Base-by-base conservation (phyloP, 2,113 vertebrate species). In the Engraulis encrasicolus region DNA sequence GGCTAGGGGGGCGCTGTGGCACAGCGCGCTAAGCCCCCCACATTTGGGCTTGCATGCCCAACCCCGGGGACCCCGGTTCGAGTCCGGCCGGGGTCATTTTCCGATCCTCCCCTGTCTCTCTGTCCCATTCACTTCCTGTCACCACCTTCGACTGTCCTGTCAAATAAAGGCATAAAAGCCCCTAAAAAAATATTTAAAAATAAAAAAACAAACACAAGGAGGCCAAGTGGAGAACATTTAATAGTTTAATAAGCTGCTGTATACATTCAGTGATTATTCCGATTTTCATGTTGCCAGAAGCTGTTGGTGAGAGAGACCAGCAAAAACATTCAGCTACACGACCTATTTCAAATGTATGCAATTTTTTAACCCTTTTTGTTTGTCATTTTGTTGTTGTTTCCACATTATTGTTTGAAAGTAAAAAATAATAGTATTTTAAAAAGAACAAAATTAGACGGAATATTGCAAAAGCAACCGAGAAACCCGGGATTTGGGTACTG, bases 231-330 rank as follows among this genome's bases (percentile, higher is more conserved):
- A 91, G 90, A 92, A 96, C 95, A 96, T 96, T 95, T 95, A 96
- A 95, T 95, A 95, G 93, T 96, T 96, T 96, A 95, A 95, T 95
- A 94, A 95, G 94, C 94, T 95, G 93, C 93, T 95, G 94, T 95
- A 93, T 96, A 96, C 95, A 96, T 96, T 96, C 95, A 95, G 93
- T 95, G 95, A 95, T 94, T 95, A 94, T 94, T 96, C 94, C 89
- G 87, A 95, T 95, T 93, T 95, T 95, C 92, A 93, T 94, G 93
- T 94, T 95, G 94, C 93, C 93, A 95, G 91, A 95, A 94, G 92
- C 94, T 92, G 95, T 95, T 92, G 93, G 94, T 95, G 94, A 95
- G 94, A 94, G 94, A 95, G 94, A 94, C 94, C 94, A 95, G 94
- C 92, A 94, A 94, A 87, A 93, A 95, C 94, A 95, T 95, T 95